phyloP scores from a whole-genome alignment of 2,113 vertebrate species.

The Tamias sibiricus region DNA sequence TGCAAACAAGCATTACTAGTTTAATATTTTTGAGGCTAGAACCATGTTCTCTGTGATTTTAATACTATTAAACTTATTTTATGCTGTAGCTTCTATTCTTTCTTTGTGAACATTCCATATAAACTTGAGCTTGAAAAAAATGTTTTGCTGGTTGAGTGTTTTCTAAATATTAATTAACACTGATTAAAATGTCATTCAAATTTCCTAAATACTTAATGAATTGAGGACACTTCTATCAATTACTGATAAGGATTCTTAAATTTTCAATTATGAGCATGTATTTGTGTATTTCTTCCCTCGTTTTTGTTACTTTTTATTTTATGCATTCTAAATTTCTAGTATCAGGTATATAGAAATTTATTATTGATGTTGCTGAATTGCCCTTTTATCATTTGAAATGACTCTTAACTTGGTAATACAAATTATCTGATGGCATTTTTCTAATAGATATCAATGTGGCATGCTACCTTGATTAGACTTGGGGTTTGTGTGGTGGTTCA shows the following conservation, averaged over 20 bases:
- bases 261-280: not conserved
- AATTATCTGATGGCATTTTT: too few species aligned
- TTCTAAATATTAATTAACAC: not conserved
- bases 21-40: not conserved
- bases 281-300: not conserved
- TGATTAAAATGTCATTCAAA: not conserved
- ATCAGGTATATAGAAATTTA: not conserved
- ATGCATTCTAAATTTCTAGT: not conserved
- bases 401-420: too few species aligned
- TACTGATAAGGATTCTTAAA: not conserved
- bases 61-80: not conserved
- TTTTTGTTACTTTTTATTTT: not conserved
- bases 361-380: not conserved
- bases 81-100: not conserved
- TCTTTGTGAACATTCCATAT: not conserved
- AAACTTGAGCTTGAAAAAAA: not conserved
- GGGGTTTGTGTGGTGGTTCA: too few species aligned
- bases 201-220: not conserved
- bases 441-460: too few species aligned
- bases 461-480: too few species aligned
- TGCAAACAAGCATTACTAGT: not conserved
- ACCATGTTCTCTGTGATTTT: not conserved
- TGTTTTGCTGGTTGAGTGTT: not conserved
- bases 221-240: not conserved
- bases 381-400: too few species aligned